These are phyloP conservation scores for Drosophila arawakana DNA, from an alignment of 1,140 invertebrate species.

Conservation along the genomic window DNA sequence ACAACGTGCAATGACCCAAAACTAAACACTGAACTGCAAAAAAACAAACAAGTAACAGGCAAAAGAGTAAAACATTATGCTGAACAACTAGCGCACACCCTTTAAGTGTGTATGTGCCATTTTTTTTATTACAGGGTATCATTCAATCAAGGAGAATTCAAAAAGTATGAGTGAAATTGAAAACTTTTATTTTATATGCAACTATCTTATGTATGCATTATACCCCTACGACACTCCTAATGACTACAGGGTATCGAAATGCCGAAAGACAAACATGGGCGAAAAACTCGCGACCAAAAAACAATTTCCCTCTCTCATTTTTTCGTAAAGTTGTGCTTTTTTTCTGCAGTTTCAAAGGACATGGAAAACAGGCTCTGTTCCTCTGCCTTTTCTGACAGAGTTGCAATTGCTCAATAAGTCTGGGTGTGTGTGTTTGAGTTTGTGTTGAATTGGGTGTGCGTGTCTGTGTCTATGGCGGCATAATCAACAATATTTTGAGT, in stretches of 20 bases:
- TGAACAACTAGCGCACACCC: background rate
- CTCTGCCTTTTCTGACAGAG: slow-evolving; percentile 18
- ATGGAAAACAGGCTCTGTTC: slow-evolving; percentile 16
- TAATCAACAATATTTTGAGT: slow-evolving; percentile 82
- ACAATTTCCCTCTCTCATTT: slow-evolving; percentile 48
- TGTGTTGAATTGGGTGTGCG: background rate
- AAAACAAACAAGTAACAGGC: background rate
- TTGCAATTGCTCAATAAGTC: slow-evolving; percentile 5
- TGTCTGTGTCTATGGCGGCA: slow-evolving; percentile 41
- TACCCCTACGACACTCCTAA: background rate
- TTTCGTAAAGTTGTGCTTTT: slow-evolving; percentile 49
- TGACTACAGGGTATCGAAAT: slow-evolving; percentile 17
- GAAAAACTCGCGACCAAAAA: slow-evolving; percentile 55
- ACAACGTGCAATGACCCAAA: slow-evolving; percentile 80
- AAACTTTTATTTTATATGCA: background rate
- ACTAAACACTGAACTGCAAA: slow-evolving; percentile 68
- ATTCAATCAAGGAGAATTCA: too few relatives aligned
- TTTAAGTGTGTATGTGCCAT: background rate
- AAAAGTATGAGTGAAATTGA: background rate
- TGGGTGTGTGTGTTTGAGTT: background rate
- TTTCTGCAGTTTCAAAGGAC: slow-evolving; percentile 35
- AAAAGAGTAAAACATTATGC: background rate
- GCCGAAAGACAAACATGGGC: slow-evolving; percentile 30
- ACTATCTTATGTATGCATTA: background rate
- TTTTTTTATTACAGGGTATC: too few relatives aligned